A percentile compares a stretch with the other conserved stretches of the same genome.
These are phyloP conservation scores for Morinoia aosen DNA, from an alignment of 2,888 invertebrate species.

Conservation along the genomic window DNA sequence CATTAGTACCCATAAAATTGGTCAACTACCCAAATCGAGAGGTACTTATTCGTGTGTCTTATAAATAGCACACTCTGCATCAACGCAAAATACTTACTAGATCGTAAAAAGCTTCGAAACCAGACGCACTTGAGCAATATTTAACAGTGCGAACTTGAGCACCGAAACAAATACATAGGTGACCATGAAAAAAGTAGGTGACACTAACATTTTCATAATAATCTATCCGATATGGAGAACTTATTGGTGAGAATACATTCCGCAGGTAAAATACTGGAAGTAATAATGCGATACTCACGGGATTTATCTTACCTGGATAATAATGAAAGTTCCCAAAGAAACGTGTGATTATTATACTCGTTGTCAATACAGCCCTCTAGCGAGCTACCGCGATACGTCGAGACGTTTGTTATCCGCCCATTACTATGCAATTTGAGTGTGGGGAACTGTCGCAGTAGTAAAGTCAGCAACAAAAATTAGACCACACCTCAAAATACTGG, in stretches of 20 bases:
- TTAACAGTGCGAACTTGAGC: background rate
- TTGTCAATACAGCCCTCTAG: background rate
- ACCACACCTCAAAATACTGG: background rate
- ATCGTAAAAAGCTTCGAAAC: background rate
- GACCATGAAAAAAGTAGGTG: background rate
- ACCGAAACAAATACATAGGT: background rate
- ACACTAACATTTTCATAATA: background rate
- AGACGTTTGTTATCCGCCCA: background rate
- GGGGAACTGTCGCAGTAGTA: background rate
- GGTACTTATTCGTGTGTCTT: background rate
- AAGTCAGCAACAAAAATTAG: background rate
- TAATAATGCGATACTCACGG: background rate
- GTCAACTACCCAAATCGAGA: background rate
- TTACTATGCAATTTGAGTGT: background rate
- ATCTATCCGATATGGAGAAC: background rate
- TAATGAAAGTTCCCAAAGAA: background rate
- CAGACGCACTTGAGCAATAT: background rate
- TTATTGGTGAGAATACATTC: background rate
- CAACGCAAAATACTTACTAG: background rate
- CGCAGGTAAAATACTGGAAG: background rate
- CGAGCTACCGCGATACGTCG: background rate
- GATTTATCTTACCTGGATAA: background rate
- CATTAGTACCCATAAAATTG: background rate
- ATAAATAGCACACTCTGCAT: background rate
- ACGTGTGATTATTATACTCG: background rate